Base-by-base conservation (phyloP, 2,113 vertebrate species). In the Petromus typicus region DNA sequence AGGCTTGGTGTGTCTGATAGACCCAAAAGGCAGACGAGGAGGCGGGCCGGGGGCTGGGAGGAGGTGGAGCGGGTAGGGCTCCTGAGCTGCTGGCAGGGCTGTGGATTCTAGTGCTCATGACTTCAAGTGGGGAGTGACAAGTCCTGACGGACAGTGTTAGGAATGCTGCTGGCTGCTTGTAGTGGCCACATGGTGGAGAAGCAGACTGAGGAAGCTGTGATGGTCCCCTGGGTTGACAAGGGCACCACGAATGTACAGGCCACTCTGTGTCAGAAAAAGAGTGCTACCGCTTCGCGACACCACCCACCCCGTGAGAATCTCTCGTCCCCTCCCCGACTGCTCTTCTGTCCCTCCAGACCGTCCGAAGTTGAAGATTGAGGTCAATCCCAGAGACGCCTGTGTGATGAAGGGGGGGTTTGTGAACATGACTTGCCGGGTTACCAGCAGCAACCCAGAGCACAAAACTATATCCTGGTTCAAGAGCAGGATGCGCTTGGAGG, bases 401-500 rank as follows among this genome's bases (percentile, higher is more conserved):
- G 89, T 98, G 1, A 75, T 0, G 7, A 23, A 91, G 66, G 83
- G 63, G 2, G 5, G 27, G 1, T 43, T 56, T 7, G 96, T 97
- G 93, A 96, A 11, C 78, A 82, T 98, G 89, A 89, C 0, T 0
- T 98, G 97, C 66, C 2, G 61, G 34, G 9, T 98, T 27, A 23
- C 0, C 64, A 94, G 96, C 96, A 98, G 97, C 93, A 91, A 98
- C 81, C 97, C 97, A 0, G 0, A 8, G 1, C 0, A 7, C 48
- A 0, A 0, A 1, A 1, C 0, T 0, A 1, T 97, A 16, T 43
- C 13, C 43, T 98, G 97, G 97, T 0, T 80, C 84, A 97, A 92
- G 90, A 40, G 97, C 1, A 10, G 37, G 32, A 0, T 0, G 0
- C 8, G 0, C 0, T 8, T 81, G 40, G 0, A 0, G 1, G 0